These are phyloP conservation scores for Pristionchus arcanus DNA, from an alignment of 2,888 invertebrate species.

Conservation along the genomic window DNA sequence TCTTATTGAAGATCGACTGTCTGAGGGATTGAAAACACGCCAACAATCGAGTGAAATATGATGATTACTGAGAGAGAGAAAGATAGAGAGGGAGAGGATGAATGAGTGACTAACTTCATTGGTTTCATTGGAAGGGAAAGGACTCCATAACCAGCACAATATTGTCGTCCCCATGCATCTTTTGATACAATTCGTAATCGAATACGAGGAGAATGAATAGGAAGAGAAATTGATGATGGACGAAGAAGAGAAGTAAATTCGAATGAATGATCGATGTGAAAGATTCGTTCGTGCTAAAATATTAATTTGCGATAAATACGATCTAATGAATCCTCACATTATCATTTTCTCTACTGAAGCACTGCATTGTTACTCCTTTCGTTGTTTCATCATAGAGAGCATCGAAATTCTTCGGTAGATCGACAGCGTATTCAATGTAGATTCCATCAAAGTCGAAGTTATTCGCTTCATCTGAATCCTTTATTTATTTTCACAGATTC, in stretches of 20 bases:
- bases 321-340: background rate
- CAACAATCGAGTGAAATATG: conserved; percentile 16
- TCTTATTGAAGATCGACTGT: conserved; percentile 10
- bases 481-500: background rate
- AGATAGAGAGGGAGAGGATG: background rate
- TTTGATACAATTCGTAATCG: conserved; percentile 9
- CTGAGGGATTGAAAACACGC: conserved; percentile 1
- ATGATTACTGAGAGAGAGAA: background rate
- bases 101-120: background rate
- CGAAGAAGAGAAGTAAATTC: conserved; percentile 37
- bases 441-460: conserved; percentile 30
- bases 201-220: conserved; percentile 17
- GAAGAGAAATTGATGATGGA: conserved; percentile 29
- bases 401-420: background rate
- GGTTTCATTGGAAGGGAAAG: conserved; percentile 29
- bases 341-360: conserved; percentile 17
- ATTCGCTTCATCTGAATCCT: background rate
- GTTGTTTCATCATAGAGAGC: background rate
- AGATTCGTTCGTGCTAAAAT: background rate
- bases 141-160: conserved; percentile 4
- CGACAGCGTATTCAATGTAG: background rate
- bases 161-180: conserved; percentile 51
- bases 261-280: conserved; percentile 21
- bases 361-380: conserved; percentile 20
- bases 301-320: too few species aligned